Evolutionary conservation across 2,888 invertebrate species (phyloP).

Genomic region (Lomographa bimaculata): DNA sequence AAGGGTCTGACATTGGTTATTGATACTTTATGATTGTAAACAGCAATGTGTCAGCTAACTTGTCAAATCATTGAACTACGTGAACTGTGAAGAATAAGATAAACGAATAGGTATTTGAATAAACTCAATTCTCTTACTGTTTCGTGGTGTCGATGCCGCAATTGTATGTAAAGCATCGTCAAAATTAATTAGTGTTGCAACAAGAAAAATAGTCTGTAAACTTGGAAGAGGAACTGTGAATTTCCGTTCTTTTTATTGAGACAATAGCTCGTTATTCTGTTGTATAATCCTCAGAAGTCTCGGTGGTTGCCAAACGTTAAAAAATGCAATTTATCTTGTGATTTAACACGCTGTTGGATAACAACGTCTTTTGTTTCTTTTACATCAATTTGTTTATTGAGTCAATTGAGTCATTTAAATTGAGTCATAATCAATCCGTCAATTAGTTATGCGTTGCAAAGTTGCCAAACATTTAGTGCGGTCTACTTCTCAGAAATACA

Average conservation of each 20-base stretch:
- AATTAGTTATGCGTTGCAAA: slow-evolving; percentile 9
- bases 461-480: slow-evolving; percentile 9
- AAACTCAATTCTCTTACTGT: slow-evolving; percentile 8
- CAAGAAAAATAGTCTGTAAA: slow-evolving; percentile 43
- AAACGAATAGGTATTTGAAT: too few relatives aligned
- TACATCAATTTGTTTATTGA: slow-evolving; percentile 14
- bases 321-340: slow-evolving; percentile 41
- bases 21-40: too few relatives aligned
- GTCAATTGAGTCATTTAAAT: slow-evolving; percentile 13
- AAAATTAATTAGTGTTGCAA: slow-evolving; percentile 40
- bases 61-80: too few relatives aligned
- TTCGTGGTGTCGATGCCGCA: slow-evolving; percentile 9
- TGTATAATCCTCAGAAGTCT: slow-evolving; percentile 41
- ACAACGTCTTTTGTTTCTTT: slow-evolving; percentile 20
- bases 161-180: slow-evolving; percentile 22
- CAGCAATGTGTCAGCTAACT: too few relatives aligned
- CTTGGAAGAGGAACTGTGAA: slow-evolving; percentile 61
- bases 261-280: slow-evolving; percentile 52
- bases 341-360: slow-evolving; percentile 38
- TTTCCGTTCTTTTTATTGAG: slow-evolving; percentile 45
- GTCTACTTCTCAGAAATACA: slow-evolving; percentile 8
- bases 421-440: slow-evolving; percentile 4
- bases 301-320: slow-evolving; percentile 36
- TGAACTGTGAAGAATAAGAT: too few relatives aligned
- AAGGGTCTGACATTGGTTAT: not conserved